Base-by-base conservation (phyloP, 2,797 vertebrate species). In the Esox masquinongy region DNA sequence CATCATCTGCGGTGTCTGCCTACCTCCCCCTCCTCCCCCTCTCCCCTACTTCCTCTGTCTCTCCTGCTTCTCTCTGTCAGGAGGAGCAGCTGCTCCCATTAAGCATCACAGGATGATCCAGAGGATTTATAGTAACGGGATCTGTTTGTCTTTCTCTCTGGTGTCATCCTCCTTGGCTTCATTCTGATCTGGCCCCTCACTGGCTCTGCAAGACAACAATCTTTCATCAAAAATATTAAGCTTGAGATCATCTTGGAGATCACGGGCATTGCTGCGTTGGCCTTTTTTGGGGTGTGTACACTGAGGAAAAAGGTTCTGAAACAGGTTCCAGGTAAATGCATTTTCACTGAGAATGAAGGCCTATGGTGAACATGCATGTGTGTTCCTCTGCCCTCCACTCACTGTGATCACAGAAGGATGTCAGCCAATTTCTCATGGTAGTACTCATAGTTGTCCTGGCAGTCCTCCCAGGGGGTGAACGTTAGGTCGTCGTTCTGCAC, bases 401-500 rank as follows among this genome's bases (percentile, higher is more conserved):
- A 91, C 88, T 63, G 47, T 53, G 34, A 43, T 94, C 92, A 93
- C 26, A 93, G 93, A 43, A 99, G 88, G 84, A 99, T 95, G 64
- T 98, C 96, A 0, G 94, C 90, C 84, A 99, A 29, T 89, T 95
- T 98, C 47, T 96, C 96, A 4, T 97, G 95, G 0, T 99, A 97
- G 85, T 95, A 98, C 24, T 92, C 92, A 51, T 96, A 96, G 88
- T 97, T 99, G 49, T 98, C 97, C 89, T 97, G 96, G 88, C 97
- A 96, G 94, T 99, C 97, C 83, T 97, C 97, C 97, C 97, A 99
- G 5, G 95, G 95, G 76, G 93, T 92, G n/a, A 98, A 96, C 43
- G 87, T 83, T 85, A 95, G 87, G 0, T 93, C 91, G 24, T 96
- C 94, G 0, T 88, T 86, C 80, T 98, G 96, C 83, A 97, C 97